Evolutionary conservation across 2,113 vertebrate genomes (phyloP).

Genomic region (Thamnophis sirtalis): DNA sequence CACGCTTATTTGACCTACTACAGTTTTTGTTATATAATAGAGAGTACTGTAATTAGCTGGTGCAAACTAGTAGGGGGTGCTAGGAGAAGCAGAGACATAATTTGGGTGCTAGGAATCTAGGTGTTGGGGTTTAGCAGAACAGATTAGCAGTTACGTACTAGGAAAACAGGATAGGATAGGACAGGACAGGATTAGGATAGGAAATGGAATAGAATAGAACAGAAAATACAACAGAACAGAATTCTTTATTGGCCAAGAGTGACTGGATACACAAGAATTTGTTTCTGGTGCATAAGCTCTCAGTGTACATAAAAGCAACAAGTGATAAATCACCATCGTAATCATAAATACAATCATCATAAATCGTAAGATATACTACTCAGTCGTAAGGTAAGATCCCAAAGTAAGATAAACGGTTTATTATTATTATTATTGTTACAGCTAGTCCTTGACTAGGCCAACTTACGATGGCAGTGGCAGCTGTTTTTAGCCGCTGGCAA

Average conservation of each 20-base stretch:
- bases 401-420: not conserved
- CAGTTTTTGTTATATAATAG: not conserved
- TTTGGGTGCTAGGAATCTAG: not conserved
- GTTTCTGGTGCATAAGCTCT: not conserved
- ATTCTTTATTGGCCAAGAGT: not conserved
- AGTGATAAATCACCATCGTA: not conserved
- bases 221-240: not conserved
- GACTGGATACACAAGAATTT: not conserved
- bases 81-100: not conserved
- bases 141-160: not conserved
- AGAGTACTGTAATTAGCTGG: not conserved
- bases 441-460: not conserved
- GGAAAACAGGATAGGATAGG: not conserved
- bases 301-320: not conserved
- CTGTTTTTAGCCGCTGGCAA: no score
- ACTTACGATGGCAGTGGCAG: not conserved
- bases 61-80: not conserved
- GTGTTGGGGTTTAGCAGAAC: not conserved
- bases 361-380: not conserved
- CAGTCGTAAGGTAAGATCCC: not conserved
- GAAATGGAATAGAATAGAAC: not conserved
- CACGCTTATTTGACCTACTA: not conserved
- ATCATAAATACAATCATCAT: not conserved
- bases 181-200: not conserved
- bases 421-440: not conserved